Base-by-base conservation (phyloP, 2,888 invertebrate genomes). In the Shargacucullia verbasci region DNA sequence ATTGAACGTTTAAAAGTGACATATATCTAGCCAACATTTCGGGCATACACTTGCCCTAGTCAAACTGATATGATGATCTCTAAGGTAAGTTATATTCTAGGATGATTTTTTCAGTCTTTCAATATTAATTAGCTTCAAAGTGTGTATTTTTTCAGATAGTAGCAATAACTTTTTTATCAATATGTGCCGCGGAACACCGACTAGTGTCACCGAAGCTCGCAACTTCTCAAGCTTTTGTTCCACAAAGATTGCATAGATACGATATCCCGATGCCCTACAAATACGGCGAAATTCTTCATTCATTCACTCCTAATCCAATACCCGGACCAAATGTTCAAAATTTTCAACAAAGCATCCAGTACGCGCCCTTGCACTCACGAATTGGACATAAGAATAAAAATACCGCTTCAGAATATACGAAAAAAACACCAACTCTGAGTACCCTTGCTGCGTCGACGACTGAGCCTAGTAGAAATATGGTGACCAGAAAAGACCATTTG, bases 291-390 rank as follows among this genome's bases (percentile, higher is more conserved):
- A 0, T 8, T n/a, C 0, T 48, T 46, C 15, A 52, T n/a, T n/a
- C 33, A 9, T 40, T 15, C 37, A 29, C 40, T 27, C 3, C 33
- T 6, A 25, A 9, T 15, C 34, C 70, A 9, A 15, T 41, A 9
- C 12, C 31, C 11, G 34, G 5, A 7, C 13, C 9, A 57, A 44
- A 35, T 11, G 31, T 25, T 3, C 13, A 20, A 12, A 57, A 49
- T 37, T 0, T 31, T 9, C 46, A 46, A 37, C n/a, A 8, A 39
- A 61, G 27, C 10, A 52, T 84, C 20, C 84, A 84, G 45, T 84
- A 82, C 33, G 84, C 84, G 5, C 84, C 84, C 11, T 53, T 81
- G 1, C 20, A 39, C 11, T 31, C 44, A 6, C 33, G 1, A 14
- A 9, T 13, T 0, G 14, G 2, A 10, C 8, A 11, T 8, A 41